Conservation (phyloP, 2,888 invertebrate species). For the Plutella xylostella region DNA sequence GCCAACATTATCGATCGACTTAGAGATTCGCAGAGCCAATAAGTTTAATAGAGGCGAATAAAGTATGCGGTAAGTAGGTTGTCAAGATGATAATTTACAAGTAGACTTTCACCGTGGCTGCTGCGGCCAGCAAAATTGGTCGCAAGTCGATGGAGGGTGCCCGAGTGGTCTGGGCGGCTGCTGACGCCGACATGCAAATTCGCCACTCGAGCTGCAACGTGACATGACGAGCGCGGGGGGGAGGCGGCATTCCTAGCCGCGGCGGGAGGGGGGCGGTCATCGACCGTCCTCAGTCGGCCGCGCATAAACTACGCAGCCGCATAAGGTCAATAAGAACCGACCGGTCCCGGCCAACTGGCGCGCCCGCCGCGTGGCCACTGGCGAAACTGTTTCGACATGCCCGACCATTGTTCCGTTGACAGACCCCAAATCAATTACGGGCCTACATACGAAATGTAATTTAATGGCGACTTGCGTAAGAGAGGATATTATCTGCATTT, state of each 20-base stretch:
- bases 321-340: slow-evolving; percentile 52
- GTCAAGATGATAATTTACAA: no score
- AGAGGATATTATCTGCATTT: slow-evolving; percentile 35
- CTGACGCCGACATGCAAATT: slow-evolving; percentile 49
- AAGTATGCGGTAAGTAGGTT: no score
- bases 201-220: slow-evolving; percentile 58
- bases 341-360: slow-evolving; percentile 1
- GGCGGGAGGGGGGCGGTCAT: slow-evolving; percentile 37
- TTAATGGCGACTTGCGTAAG: slow-evolving; percentile 36
- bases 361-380: slow-evolving; percentile 15
- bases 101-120: no score
- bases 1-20: no score
- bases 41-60: no score
- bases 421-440: slow-evolving; percentile 50
- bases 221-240: slow-evolving; percentile 42
- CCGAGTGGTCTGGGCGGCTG: slow-evolving; percentile 23
- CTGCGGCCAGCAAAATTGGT: slow-evolving; percentile 22
- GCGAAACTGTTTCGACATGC: slow-evolving; percentile 41
- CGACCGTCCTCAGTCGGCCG: slow-evolving; percentile 67
- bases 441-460: slow-evolving; percentile 46
- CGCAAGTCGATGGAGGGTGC: slow-evolving; percentile 21
- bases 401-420: slow-evolving; percentile 41
- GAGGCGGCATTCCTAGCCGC: slow-evolving; percentile 48
- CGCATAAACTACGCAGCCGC: slow-evolving; percentile 63
- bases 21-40: no score